A percentile compares a stretch with the other conserved stretches of the same genome.
These are phyloP conservation scores for Lysiphlebus fabarum DNA, from an alignment of 1,140 invertebrate genomes.

Conservation along the genomic window DNA sequence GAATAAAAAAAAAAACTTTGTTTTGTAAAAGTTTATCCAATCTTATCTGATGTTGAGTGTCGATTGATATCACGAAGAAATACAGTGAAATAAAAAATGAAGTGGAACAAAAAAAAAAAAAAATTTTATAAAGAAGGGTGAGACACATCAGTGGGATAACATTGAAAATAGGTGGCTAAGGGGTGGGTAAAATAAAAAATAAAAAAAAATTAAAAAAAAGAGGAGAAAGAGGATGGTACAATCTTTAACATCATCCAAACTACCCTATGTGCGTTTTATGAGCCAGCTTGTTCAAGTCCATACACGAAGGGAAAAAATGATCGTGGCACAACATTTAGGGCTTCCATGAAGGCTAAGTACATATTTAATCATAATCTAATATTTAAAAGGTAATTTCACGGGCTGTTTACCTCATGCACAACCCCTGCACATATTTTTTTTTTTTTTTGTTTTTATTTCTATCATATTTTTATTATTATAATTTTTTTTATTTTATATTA, in stretches of 20 bases:
- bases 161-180: background rate
- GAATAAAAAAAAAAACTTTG: slow-evolving; percentile 2
- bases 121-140: slow-evolving; percentile 8
- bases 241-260: slow-evolving; percentile 33
- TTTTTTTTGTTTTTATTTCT: slow-evolving; percentile 9
- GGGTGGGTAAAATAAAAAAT: background rate
- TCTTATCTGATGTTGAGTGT: slow-evolving; percentile 51
- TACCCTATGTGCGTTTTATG: slow-evolving; percentile 42
- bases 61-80: slow-evolving; percentile 48
- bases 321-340: slow-evolving; percentile 47
- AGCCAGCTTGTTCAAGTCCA: slow-evolving; percentile 25
- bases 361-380: slow-evolving; percentile 59
- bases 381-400: slow-evolving; percentile 59
- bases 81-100: slow-evolving; percentile 1
- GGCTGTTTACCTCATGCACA: slow-evolving; percentile 50
- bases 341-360: slow-evolving; percentile 44
- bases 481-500: background rate
- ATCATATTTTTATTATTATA: slow-evolving; percentile 9
- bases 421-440: slow-evolving; percentile 24
- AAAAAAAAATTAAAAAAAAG: slow-evolving; percentile 3
- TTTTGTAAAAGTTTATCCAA: slow-evolving; percentile 26
- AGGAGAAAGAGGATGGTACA: slow-evolving; percentile 7
- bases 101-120: background rate
- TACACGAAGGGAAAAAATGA: slow-evolving; percentile 21
- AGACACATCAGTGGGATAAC: background rate